A percentile compares a stretch with the other conserved stretches of the same genome.
Evolutionary conservation across 2,113 vertebrate species (phyloP).

Genomic region (Odocoileus virginianus): DNA sequence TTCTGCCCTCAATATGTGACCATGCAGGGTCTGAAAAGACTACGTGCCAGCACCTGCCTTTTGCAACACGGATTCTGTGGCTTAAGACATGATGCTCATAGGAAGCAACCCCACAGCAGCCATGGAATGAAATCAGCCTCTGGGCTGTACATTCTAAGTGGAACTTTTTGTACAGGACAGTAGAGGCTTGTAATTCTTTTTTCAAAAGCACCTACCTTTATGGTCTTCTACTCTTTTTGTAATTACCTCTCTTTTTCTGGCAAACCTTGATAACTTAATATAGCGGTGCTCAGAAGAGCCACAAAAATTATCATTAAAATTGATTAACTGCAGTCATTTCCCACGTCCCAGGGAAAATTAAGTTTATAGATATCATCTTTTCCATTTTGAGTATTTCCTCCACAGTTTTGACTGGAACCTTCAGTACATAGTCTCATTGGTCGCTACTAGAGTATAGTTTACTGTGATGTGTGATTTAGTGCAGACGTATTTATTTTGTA

Average conservation of each 20-base stretch:
- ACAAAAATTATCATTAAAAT: conserved; percentile 37
- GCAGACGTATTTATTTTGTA: not conserved
- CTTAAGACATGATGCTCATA: not conserved
- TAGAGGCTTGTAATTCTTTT: not conserved
- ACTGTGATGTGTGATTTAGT: not conserved
- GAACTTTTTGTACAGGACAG: not conserved
- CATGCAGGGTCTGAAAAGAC: not conserved
- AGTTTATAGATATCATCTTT: conserved; percentile 44
- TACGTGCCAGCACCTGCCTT: not conserved
- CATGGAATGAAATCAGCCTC: not conserved
- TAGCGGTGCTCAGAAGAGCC: not conserved
- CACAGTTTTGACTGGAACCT: not conserved
- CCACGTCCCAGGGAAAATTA: not conserved
- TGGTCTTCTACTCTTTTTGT: conserved; percentile 8
- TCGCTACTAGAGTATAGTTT: not conserved
- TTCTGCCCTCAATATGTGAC: not conserved
- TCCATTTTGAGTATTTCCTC: conserved; percentile 31
- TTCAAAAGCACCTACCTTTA: not conserved
- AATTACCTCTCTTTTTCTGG: conserved; percentile 27
- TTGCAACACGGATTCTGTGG: not conserved
- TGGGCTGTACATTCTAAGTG: not conserved
- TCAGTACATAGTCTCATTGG: not conserved
- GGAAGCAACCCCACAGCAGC: not conserved
- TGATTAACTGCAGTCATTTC: conserved; percentile 41
- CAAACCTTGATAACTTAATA: conserved; percentile 37